Evolutionary conservation across 2,888 invertebrate genomes (phyloP).

Genomic region (Caenorhabditis imperialis): DNA sequence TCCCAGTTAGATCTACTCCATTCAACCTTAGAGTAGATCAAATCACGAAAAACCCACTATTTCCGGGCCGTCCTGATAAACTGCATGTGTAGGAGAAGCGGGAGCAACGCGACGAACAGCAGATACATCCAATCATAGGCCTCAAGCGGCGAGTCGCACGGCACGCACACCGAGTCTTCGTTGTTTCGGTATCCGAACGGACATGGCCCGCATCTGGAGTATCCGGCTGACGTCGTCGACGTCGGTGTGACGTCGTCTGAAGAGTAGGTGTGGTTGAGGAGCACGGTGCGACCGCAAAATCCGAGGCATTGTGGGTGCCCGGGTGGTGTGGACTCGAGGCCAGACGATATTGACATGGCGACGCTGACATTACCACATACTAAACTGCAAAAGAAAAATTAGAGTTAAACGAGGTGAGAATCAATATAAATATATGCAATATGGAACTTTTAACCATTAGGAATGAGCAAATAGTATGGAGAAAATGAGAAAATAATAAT

Average conservation of each 20-base stretch:
- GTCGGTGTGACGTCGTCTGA: conserved; percentile 15
- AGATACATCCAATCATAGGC: conserved; percentile 80
- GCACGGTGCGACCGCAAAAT: conserved; percentile 56
- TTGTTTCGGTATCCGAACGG: conserved; percentile 66
- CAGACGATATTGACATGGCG: conserved; percentile 46
- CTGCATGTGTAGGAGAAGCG: conserved; percentile 91
- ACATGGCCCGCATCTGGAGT: conserved; percentile 61
- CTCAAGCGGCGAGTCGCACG: conserved; percentile 61
- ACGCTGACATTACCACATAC: conserved; percentile 56
- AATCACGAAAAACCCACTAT: conserved; percentile 38
- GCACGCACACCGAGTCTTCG: conserved; percentile 54
- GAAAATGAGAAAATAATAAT: not conserved
- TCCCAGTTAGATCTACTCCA: too few species aligned
- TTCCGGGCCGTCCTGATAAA: conserved; percentile 83
- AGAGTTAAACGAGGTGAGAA: not conserved
- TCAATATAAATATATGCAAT: not conserved
- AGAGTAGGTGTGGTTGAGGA: conserved; percentile 26
- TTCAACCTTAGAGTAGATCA: too few species aligned
- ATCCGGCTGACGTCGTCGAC: conserved; percentile 7
- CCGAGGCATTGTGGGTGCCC: conserved; percentile 59
- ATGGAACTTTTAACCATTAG: conserved; percentile 7
- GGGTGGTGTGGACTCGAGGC: conserved; percentile 37
- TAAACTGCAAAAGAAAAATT: conserved; percentile 20
- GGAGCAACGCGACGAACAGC: conserved; percentile 91
- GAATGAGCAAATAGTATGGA: not conserved